Evolutionary conservation across 2,113 vertebrate species (phyloP), one percentile per base, ranked within the genome.

Genomic region (Panurus biarmicus): DNA sequence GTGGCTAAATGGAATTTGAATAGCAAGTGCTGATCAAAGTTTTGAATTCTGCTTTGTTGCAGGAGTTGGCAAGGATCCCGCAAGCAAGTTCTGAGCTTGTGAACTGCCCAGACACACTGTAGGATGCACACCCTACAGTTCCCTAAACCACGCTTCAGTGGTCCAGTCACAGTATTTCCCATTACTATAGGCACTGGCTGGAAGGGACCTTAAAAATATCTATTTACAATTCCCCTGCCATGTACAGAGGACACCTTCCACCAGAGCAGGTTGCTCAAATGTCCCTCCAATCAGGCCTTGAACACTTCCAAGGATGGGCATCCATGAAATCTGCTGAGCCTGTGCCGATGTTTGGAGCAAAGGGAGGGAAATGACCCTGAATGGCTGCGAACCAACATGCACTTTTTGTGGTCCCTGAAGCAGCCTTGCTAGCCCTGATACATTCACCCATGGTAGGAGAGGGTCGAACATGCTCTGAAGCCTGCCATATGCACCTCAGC

Each of bases 1-100:
- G 48, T 44, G 29, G 25, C 33, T 48, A 89, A 95, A 64, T 36
- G 13, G 35, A 44, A 87, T 89, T 89, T 93, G 74, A 85, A n/a
- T 44, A 69, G 24, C 44, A 82, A 78, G 44, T 36, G n/a, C 81
- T 81, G 44, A 78, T 29, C 22, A 16, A 58, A 71, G 20, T 58
- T 84, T 86, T 89, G 33, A 21, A 77, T 58, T 9, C 42, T 88
- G 42, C 47, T 89, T 84, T 89, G 33, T 84, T 86, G 11, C 35
- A 73, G 76, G 17, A 95, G 51, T 14, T 38, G 25, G 14, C 38
- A 54, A 50, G 38, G 60, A 57, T 42, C 60, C 9, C 48, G 44
- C n/a, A 79, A 61, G 53, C n/a, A 79, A 88, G 6, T 50, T 57
- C 69, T 77, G 64, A 78, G 33, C 11, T 84, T 47, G 9, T 65